Evolutionary conservation across 2,888 invertebrate species (phyloP).

Genomic region (Hofmannophila pseudospretella): DNA sequence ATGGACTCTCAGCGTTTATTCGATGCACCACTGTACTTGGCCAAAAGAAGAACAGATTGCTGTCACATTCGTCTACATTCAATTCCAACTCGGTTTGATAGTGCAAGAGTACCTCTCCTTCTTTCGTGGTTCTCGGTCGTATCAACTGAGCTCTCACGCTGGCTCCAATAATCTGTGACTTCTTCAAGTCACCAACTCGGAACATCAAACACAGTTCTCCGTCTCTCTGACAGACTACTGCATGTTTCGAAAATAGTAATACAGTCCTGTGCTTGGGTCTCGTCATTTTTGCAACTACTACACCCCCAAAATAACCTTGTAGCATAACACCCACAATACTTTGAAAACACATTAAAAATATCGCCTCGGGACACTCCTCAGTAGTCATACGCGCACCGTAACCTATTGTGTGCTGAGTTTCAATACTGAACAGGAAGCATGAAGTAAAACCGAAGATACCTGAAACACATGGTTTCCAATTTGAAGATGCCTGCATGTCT

Average conservation of each 20-base stretch:
- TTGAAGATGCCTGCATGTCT: constrained; percentile 61
- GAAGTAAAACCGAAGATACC: constrained; percentile 90
- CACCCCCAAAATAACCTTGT: constrained; percentile 87
- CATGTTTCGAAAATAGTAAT: constrained; percentile 89
- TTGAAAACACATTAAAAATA: constrained; percentile 93
- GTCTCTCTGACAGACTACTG: constrained; percentile 91
- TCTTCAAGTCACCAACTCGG: constrained; percentile 92
- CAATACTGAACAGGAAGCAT: constrained; percentile 93
- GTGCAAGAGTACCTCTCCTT: constrained; percentile 89
- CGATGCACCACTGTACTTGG: constrained; percentile 93
- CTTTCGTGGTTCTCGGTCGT: constrained; percentile 87
- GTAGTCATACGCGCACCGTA: constrained; percentile 92
- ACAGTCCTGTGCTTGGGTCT: constrained; percentile 94
- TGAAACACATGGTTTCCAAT: constrained; percentile 88
- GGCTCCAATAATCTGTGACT: constrained; percentile 94
- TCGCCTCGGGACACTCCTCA: constrained; percentile 93
- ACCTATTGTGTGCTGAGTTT: constrained; percentile 95
- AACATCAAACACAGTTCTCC: constrained; percentile 90
- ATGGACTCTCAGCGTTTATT: constrained; percentile 89
- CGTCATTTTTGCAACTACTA: constrained; percentile 94
- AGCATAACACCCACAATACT: constrained; percentile 92
- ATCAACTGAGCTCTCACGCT: constrained; percentile 91
- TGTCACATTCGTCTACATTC: constrained; percentile 86
- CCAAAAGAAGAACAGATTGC: constrained; percentile 94
- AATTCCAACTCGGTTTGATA: constrained; percentile 87